Evolutionary conservation across 2,888 invertebrate genomes (phyloP).

Genomic region (Idaea biselata): DNA sequence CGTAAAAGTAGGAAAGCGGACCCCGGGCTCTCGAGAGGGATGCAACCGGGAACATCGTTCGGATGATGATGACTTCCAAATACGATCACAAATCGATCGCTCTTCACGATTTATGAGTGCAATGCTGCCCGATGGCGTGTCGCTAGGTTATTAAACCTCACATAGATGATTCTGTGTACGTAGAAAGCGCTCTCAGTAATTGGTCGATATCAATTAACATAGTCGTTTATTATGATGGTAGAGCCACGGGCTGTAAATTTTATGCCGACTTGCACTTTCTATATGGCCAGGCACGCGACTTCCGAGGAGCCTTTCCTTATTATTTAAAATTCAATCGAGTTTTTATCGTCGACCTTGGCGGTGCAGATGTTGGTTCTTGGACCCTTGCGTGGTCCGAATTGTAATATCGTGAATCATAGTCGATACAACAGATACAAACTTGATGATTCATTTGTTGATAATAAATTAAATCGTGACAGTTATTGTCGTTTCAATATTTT

Average conservation of each 20-base stretch:
- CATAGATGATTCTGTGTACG: constrained; percentile 48
- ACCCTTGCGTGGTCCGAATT: constrained; percentile 56
- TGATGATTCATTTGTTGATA: constrained; percentile 47
- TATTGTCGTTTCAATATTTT: constrained; percentile 12
- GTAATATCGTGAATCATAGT: constrained; percentile 56
- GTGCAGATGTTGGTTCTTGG: constrained; percentile 34
- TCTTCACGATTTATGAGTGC: not conserved
- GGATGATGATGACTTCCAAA: too few species aligned
- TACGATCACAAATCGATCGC: not conserved
- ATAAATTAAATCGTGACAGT: constrained; percentile 14
- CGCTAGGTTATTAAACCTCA: constrained; percentile 43
- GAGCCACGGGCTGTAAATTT: constrained; percentile 52
- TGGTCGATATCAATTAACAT: constrained; percentile 66
- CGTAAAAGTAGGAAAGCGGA: too few species aligned
- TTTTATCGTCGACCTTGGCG: constrained; percentile 43
- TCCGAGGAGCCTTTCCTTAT: constrained; percentile 54
- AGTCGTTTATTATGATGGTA: constrained; percentile 47
- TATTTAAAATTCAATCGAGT: constrained; percentile 51
- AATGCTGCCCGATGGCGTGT: constrained; percentile 41
- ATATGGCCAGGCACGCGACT: constrained; percentile 57
- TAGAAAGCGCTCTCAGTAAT: constrained; percentile 53
- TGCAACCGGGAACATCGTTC: too few species aligned
- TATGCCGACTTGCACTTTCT: constrained; percentile 69
- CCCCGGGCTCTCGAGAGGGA: too few species aligned
- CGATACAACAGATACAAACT: constrained; percentile 44